Conservation (phyloP, 2,113 vertebrate genomes). For the Sebastes fasciatus region DNA sequence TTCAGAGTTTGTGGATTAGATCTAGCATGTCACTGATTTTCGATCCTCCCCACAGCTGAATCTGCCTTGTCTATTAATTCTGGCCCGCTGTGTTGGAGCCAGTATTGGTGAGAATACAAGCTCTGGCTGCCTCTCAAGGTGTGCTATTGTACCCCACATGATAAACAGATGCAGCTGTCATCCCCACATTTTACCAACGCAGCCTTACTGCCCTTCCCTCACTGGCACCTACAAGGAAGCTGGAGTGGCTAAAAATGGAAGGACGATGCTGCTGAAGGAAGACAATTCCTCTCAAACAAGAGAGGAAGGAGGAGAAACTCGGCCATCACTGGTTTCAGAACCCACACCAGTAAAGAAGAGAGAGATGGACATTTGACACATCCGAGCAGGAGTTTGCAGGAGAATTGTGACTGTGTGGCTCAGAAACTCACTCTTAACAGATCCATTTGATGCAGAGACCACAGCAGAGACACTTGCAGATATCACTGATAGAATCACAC, state of each 20-base stretch:
- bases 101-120: conserved; percentile 49
- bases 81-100: conserved; percentile 10
- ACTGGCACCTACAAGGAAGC: conserved; percentile 22
- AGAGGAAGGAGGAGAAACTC: not conserved
- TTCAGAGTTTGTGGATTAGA: conserved; percentile 1
- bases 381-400: not conserved
- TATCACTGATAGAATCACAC: not conserved
- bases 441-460: not conserved
- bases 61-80: conserved; percentile 48
- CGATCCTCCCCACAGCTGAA: conserved; percentile 47
- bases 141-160: conserved; percentile 59
- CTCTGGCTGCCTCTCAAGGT: conserved; percentile 59
- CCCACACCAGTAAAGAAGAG: not conserved
- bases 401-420: not conserved
- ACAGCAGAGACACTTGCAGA: not conserved
- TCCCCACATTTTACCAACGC: conserved; percentile 41
- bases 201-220: conserved; percentile 32
- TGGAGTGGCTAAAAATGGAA: conserved; percentile 38
- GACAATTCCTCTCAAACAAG: conserved; percentile 3
- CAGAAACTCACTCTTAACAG: conserved; percentile 5
- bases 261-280: not conserved
- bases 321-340: conserved; percentile 9
- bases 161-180: conserved; percentile 66
- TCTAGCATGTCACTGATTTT: conserved; percentile 33
- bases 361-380: not conserved